These are phyloP conservation scores for Chrysotoxum bicinctum DNA, from an alignment of 2,888 invertebrate genomes.

Conservation along the genomic window DNA sequence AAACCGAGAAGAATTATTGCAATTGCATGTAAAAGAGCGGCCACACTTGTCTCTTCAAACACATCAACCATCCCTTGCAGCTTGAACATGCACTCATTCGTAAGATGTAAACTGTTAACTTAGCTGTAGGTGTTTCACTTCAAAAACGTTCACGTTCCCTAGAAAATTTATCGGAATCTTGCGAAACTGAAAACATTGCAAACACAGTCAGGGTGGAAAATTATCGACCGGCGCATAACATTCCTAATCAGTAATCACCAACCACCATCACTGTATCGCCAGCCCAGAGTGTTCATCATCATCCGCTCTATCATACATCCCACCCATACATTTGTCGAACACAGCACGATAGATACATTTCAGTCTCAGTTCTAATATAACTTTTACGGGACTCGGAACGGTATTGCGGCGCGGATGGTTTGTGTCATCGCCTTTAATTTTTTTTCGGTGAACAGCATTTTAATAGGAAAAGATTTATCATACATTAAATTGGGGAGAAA, in stretches of 20 bases:
- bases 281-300: constrained; percentile 15
- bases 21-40: background rate
- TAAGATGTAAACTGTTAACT: background rate
- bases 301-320: constrained; percentile 15
- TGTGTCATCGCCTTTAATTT: constrained; percentile 13
- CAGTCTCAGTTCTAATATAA: constrained; percentile 65
- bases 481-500: constrained; percentile 6
- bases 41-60: background rate
- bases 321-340: constrained; percentile 51
- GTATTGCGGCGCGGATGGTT: constrained; percentile 6
- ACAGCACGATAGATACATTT: constrained; percentile 61
- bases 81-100: background rate
- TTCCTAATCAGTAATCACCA: too few species aligned
- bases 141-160: background rate
- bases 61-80: constrained; percentile 1
- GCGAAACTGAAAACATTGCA: constrained; percentile 28
- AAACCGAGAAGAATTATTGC: background rate
- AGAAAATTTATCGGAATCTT: background rate
- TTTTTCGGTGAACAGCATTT: constrained; percentile 12
- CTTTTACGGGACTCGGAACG: constrained; percentile 54
- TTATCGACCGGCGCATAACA: constrained; percentile 67
- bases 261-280: constrained; percentile 21
- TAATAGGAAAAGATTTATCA: constrained; percentile 42
- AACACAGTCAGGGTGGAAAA: constrained; percentile 47
- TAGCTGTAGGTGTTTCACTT: constrained; percentile 5